These are phyloP conservation scores for Onychomys arenicola DNA, from an alignment of 2,797 vertebrate species.

Conservation along the genomic window DNA sequence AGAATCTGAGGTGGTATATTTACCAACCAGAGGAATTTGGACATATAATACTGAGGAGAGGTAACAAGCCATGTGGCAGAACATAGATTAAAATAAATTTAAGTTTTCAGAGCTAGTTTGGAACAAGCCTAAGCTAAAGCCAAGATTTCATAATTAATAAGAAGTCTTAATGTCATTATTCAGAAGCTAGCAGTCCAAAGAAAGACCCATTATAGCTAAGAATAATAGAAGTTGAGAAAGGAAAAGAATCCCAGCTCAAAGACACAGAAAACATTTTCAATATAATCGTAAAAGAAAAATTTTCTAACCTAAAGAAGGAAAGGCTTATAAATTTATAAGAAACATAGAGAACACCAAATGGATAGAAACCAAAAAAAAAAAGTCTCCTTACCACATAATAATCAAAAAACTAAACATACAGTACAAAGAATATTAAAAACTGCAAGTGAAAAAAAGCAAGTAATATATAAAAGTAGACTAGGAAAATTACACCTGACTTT, in stretches of 20 bases:
- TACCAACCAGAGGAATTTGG: neutral
- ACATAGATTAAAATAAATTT: neutral
- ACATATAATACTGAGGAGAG: neutral
- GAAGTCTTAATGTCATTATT: neutral
- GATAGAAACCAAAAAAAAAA: neutral
- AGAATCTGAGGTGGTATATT: neutral
- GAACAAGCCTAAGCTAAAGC: neutral
- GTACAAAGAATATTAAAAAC: neutral
- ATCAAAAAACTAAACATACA: neutral
- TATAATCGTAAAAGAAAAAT: neutral
- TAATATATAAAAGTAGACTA: neutral
- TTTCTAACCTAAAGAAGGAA: neutral
- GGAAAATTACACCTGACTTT: neutral
- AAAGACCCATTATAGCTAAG: neutral
- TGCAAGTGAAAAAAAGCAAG: neutral
- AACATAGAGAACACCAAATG: neutral
- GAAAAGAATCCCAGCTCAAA: neutral
- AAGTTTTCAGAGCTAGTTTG: neutral
- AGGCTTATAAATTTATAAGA: neutral
- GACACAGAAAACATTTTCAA: neutral
- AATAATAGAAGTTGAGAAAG: neutral
- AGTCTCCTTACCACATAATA: neutral
- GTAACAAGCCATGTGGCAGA: neutral
- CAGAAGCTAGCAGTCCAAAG: neutral
- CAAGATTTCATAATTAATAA: neutral